Base-by-base conservation (phyloP, 2,888 invertebrate species). In the Iphiclides podalirius region DNA sequence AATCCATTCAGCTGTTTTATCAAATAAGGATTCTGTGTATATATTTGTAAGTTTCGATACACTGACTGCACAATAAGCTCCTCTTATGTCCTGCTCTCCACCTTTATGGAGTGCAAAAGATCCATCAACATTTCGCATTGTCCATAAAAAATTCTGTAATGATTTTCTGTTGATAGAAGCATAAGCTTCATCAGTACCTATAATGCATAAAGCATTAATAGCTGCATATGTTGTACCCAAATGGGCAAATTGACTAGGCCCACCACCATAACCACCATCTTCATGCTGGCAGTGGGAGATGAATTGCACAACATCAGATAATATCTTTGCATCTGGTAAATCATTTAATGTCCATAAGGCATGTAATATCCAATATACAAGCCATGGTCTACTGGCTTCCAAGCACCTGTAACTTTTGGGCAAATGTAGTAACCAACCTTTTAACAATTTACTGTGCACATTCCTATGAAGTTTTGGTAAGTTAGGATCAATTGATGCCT, bases 141-240 rank as follows among this genome's bases (percentile, higher is more conserved):
- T 91, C 85, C 92, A 92, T 46, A 99, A 80, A 83, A 97, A 99
- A 43, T 92, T 89, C 61, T 92, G 91, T 52, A 98, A 89, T 33
- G 90, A 91, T 61, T 92, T 82, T 52, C 96, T 93, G 75, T 99
- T 92, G 54, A 99, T 95, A n/a, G 95, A 92, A 58, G 93, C 88
- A 69, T 95, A 96, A 1, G 98, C 97, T 76, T 95, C 94, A 61
- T 92, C 91, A n/a, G 93, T 94, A 43, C 96, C 96, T 60, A 99
- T 93, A 50, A 95, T 96, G 70, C 96, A 95, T 4, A 99, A 87
- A 16, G 97, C 94, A 90, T 96, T 97, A 0, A 99, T 93, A 53
- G 99, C 98, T 38, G 98, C 99, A 87, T 98, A 99, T 0, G 99
- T 99, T 2, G 99, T 94, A 0, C 99, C 99, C 52, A 99, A 90